Percentiles rank a stretch among this genome's conserved stretches.
These are phyloP conservation scores for Pediacus dermestoides DNA, from an alignment of 2,888 invertebrate genomes.

Conservation along the genomic window DNA sequence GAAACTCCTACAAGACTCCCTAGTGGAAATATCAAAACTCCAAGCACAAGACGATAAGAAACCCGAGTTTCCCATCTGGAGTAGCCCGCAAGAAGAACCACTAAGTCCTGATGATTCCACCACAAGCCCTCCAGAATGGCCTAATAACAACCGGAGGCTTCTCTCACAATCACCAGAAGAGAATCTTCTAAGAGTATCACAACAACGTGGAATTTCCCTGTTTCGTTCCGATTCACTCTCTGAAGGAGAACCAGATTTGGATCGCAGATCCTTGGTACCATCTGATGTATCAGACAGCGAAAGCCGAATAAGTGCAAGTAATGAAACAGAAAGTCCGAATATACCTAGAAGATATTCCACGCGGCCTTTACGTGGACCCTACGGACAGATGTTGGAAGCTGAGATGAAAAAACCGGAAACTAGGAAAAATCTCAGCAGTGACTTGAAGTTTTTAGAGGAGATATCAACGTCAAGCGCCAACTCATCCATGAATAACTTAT, in stretches of 20 bases:
- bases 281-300: slow-evolving; percentile 64
- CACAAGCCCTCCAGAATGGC: slow-evolving; percentile 48
- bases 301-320: slow-evolving; percentile 48
- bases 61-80: slow-evolving; percentile 34
- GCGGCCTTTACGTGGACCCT: slow-evolving; percentile 70
- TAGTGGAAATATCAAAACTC: slow-evolving; percentile 44
- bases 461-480: slow-evolving; percentile 32
- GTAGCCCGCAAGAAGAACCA: slow-evolving; percentile 45
- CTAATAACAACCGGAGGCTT: slow-evolving; percentile 48
- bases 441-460: slow-evolving; percentile 56
- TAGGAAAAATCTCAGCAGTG: slow-evolving; percentile 55
- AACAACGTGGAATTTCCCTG: slow-evolving; percentile 29
- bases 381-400: slow-evolving; percentile 76
- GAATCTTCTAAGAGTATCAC: slow-evolving; percentile 52
- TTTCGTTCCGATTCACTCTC: slow-evolving; percentile 65
- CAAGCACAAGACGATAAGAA: slow-evolving; percentile 35
- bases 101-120: slow-evolving; percentile 46
- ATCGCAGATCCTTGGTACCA: slow-evolving; percentile 57
- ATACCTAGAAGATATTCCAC: slow-evolving; percentile 68
- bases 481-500: slow-evolving; percentile 25
- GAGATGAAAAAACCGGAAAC: slow-evolving; percentile 71
- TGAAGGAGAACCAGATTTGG: slow-evolving; percentile 67
- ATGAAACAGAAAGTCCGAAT: slow-evolving; percentile 50
- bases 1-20: slow-evolving; percentile 28
- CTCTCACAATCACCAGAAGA: slow-evolving; percentile 58